Conservation (phyloP, 2,888 invertebrate genomes). For the Ophion slaviceki region DNA sequence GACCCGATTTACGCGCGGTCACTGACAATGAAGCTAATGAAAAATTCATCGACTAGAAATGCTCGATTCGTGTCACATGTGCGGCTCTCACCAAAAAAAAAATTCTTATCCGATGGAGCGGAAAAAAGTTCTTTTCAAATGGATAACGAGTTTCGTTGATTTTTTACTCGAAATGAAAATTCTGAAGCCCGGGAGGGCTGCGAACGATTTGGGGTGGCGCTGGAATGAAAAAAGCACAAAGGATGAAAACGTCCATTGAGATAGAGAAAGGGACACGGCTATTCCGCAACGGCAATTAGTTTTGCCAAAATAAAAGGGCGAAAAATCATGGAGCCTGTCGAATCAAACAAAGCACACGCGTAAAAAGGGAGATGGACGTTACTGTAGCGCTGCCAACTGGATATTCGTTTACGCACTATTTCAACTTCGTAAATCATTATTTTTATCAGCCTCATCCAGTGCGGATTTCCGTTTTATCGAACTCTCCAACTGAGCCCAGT, state of each 20-base stretch:
- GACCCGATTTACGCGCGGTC: neutral
- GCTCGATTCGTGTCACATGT: neutral
- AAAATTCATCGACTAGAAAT: neutral
- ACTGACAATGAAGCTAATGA: neutral
- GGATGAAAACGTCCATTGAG: constrained; percentile 52
- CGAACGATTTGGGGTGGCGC: neutral
- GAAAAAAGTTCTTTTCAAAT: constrained; percentile 25
- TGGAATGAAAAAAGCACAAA: constrained; percentile 44
- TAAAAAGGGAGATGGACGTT: constrained; percentile 56
- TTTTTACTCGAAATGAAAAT: constrained; percentile 43
- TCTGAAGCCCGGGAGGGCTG: neutral
- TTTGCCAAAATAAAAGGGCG: constrained; percentile 62
- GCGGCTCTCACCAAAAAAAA: neutral
- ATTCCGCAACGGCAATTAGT: constrained; percentile 72
- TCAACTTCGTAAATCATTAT: constrained; percentile 80
- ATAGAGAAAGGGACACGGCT: constrained; percentile 36
- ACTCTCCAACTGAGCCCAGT: constrained; percentile 75
- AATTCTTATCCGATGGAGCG: neutral
- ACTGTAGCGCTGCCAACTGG: constrained; percentile 11
- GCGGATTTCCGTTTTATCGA: constrained; percentile 81
- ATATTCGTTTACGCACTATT: constrained; percentile 38
- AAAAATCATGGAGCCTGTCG: constrained; percentile 54
- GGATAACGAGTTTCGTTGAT: constrained; percentile 49
- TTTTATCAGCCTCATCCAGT: constrained; percentile 82
- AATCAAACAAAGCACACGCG: neutral